Base-by-base conservation (phyloP, 2,113 vertebrate genomes). In the Chloropsis cyanopogon region DNA sequence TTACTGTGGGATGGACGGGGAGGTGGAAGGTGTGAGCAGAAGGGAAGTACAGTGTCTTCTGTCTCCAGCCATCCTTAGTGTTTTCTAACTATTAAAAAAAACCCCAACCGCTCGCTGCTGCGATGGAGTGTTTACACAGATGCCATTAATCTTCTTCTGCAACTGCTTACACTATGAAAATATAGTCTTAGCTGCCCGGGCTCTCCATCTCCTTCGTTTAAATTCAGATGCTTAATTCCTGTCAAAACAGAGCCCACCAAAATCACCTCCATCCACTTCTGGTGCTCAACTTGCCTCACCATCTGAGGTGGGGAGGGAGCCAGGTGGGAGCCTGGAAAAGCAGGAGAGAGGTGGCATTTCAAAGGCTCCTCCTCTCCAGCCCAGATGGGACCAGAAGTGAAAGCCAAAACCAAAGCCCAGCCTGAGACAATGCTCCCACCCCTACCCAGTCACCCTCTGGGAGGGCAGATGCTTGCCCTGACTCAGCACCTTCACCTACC, bases 1-100 rank as follows among this genome's bases (percentile, higher is more conserved):
- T 97, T 97, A 92, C 97, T 85, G 81, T 37, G 94, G 96, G 92
- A 82, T 77, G 41, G 31, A 73, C 50, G 4, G 91, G 86, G 75
- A 56, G 52, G 81, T 15, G 83, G 87, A 53, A 79, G 92, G 92
- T 41, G 86, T 8, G 33, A 41, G 23, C 44, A 15, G 83, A 94
- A 37, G 89, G 86, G 31, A 80, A 80, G 79, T 18, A 12, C 5
- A 3, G 88, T 14, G 14, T 37, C 82, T 56, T 64, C 73, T 37
- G 44, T 54, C 64, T 77, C 66, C 11, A 72, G 56, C 15, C 26
- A 7, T 13, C 72, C 69, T 66, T 12, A 81, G 69, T 33, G 6
- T 86, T 83, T 87, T 35, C 88, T 88, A 83, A 69, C 70, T 69
- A 46, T 14, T 33, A 42, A 50, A 47, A 8, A 54, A 61, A 6